These are phyloP conservation scores for Cinclus cinclus DNA, from an alignment of 2,113 vertebrate genomes.

Conservation along the genomic window DNA sequence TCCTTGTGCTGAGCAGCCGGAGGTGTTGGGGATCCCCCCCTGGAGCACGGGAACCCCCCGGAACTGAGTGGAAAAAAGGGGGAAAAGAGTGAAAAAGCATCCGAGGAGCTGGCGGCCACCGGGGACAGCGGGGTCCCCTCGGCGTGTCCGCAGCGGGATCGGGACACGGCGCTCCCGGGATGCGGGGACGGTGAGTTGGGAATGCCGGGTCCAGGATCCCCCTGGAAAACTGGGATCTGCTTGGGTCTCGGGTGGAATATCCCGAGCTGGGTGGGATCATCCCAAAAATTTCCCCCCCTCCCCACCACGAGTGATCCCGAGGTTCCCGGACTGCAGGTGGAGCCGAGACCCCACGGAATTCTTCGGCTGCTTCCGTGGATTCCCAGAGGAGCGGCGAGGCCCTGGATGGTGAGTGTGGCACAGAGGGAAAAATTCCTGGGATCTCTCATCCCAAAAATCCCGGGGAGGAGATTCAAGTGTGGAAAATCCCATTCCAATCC, in stretches of 20 bases:
- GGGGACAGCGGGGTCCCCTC: neutral
- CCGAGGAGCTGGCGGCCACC: neutral
- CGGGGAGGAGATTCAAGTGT: rapidly evolving
- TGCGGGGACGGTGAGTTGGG: neutral
- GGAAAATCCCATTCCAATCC: neutral
- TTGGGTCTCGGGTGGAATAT: neutral
- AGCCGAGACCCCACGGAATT: neutral
- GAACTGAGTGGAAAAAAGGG: neutral
- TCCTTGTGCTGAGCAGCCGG: neutral
- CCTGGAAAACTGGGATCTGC: neutral
- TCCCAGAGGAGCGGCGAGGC: conserved; percentile 77
- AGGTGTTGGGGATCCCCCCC: neutral
- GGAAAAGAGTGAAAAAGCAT: neutral
- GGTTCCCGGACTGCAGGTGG: neutral
- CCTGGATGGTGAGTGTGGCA: conserved; percentile 76
- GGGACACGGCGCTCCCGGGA: rapidly evolving
- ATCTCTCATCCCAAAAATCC: neutral
- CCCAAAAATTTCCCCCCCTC: rapidly evolving
- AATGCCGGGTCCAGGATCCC: neutral
- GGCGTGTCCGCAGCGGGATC: neutral
- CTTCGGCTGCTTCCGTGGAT: conserved; percentile 76
- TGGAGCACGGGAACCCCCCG: no score
- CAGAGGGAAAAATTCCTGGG: rapidly evolving
- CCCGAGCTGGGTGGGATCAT: rapidly evolving
- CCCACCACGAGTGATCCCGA: neutral